phyloP scores from a whole-genome alignment of 1,140 invertebrate species.

The Pseudomyrmex pallidus region DNA sequence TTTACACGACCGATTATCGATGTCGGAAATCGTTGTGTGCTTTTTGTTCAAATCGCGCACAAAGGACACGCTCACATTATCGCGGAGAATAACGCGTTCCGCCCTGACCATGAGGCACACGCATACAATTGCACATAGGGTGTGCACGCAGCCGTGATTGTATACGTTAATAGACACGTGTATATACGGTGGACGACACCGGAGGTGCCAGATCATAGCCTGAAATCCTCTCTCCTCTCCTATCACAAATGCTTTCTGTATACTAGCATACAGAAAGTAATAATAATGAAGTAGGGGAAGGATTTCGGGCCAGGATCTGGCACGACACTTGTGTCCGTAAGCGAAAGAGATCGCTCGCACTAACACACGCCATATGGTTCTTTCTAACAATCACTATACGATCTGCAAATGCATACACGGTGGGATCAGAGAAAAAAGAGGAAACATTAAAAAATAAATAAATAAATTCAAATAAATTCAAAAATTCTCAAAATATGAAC shows the following conservation, averaged over 20 bases:
- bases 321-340: not conserved
- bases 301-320: not conserved
- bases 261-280: too few relatives aligned
- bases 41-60: conserved; percentile 23
- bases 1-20: conserved; percentile 4
- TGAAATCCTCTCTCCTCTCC: too few relatives aligned
- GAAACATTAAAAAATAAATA: too few relatives aligned
- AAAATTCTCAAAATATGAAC: not conserved
- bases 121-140: conserved; percentile 64
- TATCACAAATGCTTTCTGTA: too few relatives aligned
- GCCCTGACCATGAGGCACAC: conserved; percentile 66
- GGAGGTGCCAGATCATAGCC: too few relatives aligned
- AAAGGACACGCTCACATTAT: conserved; percentile 58
- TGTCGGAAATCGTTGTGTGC: conserved; percentile 20
- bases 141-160: conserved; percentile 72
- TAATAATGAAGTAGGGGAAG: too few relatives aligned
- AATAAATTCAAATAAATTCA: too few relatives aligned
- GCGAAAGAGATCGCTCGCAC: conserved; percentile 45
- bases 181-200: not conserved
- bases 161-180: conserved; percentile 56
- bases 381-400: conserved; percentile 71
- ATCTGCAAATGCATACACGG: conserved; percentile 56
- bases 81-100: conserved; percentile 64
- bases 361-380: conserved; percentile 60
- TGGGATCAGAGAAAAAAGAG: conserved; percentile 3